Percentiles rank a stretch among this genome's conserved stretches.
These are phyloP conservation scores for Crypturellus tataupa DNA, from an alignment of 2,797 vertebrate species.

Conservation along the genomic window DNA sequence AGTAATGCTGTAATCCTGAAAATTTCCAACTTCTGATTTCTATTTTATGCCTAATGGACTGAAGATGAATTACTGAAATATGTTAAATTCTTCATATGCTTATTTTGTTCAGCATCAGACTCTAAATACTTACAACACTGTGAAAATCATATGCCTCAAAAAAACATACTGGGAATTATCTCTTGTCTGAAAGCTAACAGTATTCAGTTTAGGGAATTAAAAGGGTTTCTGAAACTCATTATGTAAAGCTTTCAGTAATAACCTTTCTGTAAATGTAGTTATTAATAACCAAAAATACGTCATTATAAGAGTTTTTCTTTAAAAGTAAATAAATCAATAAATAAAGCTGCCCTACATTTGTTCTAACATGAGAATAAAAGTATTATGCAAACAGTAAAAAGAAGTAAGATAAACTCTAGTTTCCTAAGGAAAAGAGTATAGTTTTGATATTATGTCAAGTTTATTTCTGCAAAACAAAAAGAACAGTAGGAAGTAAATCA, in stretches of 20 bases:
- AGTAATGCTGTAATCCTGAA: neutral
- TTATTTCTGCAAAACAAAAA: neutral
- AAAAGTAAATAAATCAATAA: constrained; percentile 7
- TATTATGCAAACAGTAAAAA: constrained; percentile 8
- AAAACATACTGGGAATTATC: neutral
- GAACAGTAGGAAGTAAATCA: neutral
- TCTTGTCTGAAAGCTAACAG: neutral
- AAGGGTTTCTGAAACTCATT: neutral
- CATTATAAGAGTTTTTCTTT: neutral
- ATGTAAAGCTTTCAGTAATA: neutral
- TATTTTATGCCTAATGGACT: neutral
- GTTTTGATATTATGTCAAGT: neutral
- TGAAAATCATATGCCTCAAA: neutral
- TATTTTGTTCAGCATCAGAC: neutral
- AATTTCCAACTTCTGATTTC: neutral
- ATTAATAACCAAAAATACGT: neutral
- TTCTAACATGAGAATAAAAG: neutral
- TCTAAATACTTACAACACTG: neutral
- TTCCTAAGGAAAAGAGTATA: neutral
- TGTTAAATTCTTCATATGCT: neutral
- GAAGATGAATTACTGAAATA: neutral
- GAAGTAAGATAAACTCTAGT: neutral
- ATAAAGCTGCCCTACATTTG: neutral
- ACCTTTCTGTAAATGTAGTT: neutral
- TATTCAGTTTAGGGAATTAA: neutral